phyloP scores from a whole-genome alignment of 2,888 invertebrate species.

The Eupeodes luniger region DNA sequence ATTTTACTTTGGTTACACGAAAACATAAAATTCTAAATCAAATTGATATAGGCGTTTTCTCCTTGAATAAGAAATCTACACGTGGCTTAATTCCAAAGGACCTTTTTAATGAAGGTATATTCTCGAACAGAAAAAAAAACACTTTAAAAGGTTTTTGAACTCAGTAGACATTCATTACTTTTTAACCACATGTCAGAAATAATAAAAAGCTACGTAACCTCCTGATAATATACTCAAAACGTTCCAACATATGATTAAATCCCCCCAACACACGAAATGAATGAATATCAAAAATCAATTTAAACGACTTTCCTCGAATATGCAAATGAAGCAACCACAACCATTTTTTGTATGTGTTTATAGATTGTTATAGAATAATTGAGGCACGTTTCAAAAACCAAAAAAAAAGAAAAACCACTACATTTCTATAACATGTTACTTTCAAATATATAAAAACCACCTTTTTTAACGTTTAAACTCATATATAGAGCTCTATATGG shows the following conservation, averaged over 20 bases:
- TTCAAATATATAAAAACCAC: background rate
- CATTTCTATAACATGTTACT: slow-evolving; percentile 3
- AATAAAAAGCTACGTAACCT: background rate
- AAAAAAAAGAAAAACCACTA: background rate
- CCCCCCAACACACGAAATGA: background rate
- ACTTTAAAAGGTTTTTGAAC: too few relatives aligned
- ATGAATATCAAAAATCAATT: slow-evolving; percentile 19
- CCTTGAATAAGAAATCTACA: too few relatives aligned
- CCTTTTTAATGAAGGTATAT: too few relatives aligned
- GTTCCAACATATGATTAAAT: background rate
- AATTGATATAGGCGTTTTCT: too few relatives aligned
- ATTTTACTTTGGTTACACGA: too few relatives aligned
- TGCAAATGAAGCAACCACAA: slow-evolving; percentile 8
- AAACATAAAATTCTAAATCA: too few relatives aligned
- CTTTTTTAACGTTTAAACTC: background rate
- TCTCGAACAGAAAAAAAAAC: too few relatives aligned
- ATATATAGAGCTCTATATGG: background rate
- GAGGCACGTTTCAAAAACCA: slow-evolving; percentile 14
- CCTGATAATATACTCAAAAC: background rate
- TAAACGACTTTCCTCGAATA: slow-evolving; percentile 11
- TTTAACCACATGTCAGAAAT: too few relatives aligned
- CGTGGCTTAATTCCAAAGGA: too few relatives aligned
- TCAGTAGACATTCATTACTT: too few relatives aligned
- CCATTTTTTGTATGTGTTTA: background rate
- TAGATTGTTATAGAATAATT: slow-evolving; percentile 19